Percentiles rank a stretch among this genome's conserved stretches.
phyloP scores from a whole-genome alignment of 2,113 vertebrate species.

The Bagarius yarrelli region DNA sequence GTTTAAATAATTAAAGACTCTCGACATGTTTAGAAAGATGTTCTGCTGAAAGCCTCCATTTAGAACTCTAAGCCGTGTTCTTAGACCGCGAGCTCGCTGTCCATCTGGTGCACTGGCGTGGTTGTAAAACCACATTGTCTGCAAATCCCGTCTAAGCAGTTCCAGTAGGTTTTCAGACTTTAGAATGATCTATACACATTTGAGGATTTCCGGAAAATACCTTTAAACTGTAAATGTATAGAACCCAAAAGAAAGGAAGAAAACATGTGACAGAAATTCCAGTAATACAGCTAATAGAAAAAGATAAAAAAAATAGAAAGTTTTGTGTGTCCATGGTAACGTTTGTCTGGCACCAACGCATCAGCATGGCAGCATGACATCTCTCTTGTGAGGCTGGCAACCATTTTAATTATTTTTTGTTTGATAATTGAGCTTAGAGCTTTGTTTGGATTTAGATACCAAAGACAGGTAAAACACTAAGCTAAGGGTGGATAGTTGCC shows the following conservation, averaged over 20 bases:
- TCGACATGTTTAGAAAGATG: background rate
- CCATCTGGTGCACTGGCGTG: background rate
- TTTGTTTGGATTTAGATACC: background rate
- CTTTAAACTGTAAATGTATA: background rate
- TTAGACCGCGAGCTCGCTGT: background rate
- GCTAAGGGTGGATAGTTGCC: background rate
- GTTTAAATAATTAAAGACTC: constrained; percentile 13
- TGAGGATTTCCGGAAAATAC: background rate
- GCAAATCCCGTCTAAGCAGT: background rate
- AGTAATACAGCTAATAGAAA: background rate
- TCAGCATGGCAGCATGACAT: background rate
- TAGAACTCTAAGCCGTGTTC: background rate
- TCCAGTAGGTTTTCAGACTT: background rate
- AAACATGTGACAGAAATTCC: background rate
- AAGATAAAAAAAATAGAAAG: too few relatives aligned
- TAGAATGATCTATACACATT: background rate
- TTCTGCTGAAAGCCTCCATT: background rate
- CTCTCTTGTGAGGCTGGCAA: background rate
- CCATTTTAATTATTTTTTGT: too few relatives aligned
- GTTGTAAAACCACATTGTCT: background rate
- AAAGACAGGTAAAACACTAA: background rate
- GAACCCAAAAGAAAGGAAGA: background rate
- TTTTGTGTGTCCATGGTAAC: background rate
- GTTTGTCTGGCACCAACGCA: background rate
- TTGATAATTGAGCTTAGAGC: background rate